phyloP scores from a whole-genome alignment of 2,888 invertebrate genomes.

The Colostygia pectinataria region DNA sequence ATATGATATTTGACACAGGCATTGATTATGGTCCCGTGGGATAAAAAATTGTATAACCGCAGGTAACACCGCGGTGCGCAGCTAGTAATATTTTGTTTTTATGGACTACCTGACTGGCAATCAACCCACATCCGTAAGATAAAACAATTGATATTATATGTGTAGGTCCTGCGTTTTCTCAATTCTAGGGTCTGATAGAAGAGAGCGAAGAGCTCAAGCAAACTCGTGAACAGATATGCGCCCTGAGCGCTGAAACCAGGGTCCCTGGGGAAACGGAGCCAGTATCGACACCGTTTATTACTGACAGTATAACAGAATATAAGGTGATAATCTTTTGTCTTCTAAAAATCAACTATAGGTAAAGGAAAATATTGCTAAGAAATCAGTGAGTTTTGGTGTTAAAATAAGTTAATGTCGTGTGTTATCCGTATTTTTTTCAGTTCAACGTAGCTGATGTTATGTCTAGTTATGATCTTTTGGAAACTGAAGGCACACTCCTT shows the following conservation, averaged over 20 bases:
- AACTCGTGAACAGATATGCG: slow-evolving; percentile 51
- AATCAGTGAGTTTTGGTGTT: not conserved
- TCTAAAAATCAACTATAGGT: not conserved
- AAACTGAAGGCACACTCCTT: slow-evolving; percentile 32
- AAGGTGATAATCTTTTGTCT: slow-evolving; percentile 10
- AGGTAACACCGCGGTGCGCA: too few relatives aligned
- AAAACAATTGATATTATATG: too few relatives aligned
- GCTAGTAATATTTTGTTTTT: too few relatives aligned
- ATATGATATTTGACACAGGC: too few relatives aligned
- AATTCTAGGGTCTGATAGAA: slow-evolving; percentile 50
- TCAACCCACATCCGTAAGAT: too few relatives aligned
- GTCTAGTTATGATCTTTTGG: slow-evolving; percentile 31
- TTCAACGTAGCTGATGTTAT: slow-evolving; percentile 25
- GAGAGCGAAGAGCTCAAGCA: slow-evolving; percentile 50
- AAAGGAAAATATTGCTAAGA: too few relatives aligned
- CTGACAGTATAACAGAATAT: slow-evolving; percentile 25
- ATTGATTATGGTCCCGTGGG: too few relatives aligned
- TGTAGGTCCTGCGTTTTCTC: too few relatives aligned
- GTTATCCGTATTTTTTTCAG: slow-evolving; percentile 11
- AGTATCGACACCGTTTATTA: slow-evolving; percentile 12
- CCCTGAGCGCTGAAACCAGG: slow-evolving; percentile 50
- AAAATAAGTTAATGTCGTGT: not conserved
- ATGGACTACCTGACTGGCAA: too few relatives aligned
- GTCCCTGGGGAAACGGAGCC: slow-evolving; percentile 36
- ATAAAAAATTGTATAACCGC: too few relatives aligned